Conservation (phyloP, 2,888 invertebrate genomes). For the Melipona bicolor region DNA sequence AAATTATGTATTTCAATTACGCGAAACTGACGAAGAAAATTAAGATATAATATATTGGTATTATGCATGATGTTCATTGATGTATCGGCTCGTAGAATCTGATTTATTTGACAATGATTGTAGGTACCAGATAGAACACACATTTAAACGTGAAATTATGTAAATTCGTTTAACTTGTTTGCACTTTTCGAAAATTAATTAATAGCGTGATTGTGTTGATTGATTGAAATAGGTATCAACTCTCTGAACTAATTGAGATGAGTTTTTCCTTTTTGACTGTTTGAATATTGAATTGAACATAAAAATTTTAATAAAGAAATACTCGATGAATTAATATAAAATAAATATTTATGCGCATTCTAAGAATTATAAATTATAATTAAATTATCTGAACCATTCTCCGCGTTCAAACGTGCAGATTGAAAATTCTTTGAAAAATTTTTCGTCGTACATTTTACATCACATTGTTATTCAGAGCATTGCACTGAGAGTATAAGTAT, state of each 20-base stretch:
- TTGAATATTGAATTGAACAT: background rate
- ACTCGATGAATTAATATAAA: too few relatives aligned
- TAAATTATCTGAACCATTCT: background rate
- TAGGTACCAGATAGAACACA: background rate
- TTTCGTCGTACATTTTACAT: background rate
- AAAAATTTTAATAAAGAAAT: background rate
- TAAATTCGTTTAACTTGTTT: too few relatives aligned
- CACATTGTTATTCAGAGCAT: constrained; percentile 22
- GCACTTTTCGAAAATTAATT: background rate
- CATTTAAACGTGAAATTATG: background rate
- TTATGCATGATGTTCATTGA: background rate
- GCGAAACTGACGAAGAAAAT: background rate
- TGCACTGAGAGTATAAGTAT: background rate
- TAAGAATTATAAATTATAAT: too few relatives aligned
- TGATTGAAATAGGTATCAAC: background rate
- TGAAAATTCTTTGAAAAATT: background rate
- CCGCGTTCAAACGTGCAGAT: background rate
- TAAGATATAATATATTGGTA: background rate
- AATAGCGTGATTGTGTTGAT: background rate
- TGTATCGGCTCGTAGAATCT: background rate
- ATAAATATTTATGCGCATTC: too few relatives aligned
- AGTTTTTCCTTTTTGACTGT: background rate
- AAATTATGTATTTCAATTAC: background rate
- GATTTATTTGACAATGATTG: constrained; percentile 1
- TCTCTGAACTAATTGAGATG: background rate